Evolutionary conservation across 1,140 invertebrate species (phyloP), one percentile per base, ranked within the genome.

Genomic region (Platorchestia sp.): DNA sequence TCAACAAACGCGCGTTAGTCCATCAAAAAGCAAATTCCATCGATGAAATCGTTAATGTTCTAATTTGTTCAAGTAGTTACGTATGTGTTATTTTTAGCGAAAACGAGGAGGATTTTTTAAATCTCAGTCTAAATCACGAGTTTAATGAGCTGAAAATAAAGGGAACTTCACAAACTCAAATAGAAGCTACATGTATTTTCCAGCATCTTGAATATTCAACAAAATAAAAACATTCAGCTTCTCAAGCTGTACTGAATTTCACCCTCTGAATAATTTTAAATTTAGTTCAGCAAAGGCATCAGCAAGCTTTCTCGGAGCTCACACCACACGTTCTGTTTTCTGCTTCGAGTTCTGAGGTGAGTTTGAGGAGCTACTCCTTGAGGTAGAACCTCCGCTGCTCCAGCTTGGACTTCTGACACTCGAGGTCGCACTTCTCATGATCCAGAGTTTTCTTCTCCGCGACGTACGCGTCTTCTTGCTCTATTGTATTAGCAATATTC

Each of bases 351-450:
- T 90, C 87, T 6, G 44, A 45, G 41, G 41, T 90, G 41, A 42
- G 87, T 44, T 42, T 90, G 41, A 90, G 41, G 3, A 93, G 91
- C 91, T 93, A 14, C 7, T 93, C 91, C 91, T 93, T 93, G 43
- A 45, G 45, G 44, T 5, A 47, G 10, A 93, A n/a, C 45, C 45
- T 5, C 44, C 44, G 6, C 45, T 93, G 91, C 40, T 93, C 91
- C 45, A 93, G 40, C 40, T 93, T 45, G 7, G 41, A 44, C 45
- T 44, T 93, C 43, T 93, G 40, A 44, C 43, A 40, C 36, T 47
- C 7, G 3, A 93, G 91, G 10, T 93, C 91, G 10, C 36, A 45
- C 45, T n/a, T 93, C 44, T 93, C 91, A 16, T 47, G 45, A 10
- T 45, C 36, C 43, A 93, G 45, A 10, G 19, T 0, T 36, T 93